Evolutionary conservation across 2,113 vertebrate species (phyloP).

Genomic region (Dromaius novaehollandiae): DNA sequence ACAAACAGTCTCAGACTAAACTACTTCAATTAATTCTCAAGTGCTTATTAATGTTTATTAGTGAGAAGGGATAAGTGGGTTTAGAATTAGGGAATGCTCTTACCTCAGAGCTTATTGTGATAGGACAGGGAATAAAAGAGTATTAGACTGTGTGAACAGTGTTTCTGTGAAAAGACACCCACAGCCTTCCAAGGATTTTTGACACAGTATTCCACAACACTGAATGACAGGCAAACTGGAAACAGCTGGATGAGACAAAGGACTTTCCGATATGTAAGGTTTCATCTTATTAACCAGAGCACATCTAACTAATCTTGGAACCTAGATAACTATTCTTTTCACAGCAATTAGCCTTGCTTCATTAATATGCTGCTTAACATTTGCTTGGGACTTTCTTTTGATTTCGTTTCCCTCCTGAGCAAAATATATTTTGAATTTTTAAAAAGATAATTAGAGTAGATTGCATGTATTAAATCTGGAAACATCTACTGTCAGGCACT

Average conservation of each 20-base stretch:
- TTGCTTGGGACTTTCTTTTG: constrained; percentile 27
- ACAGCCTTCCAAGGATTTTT: neutral
- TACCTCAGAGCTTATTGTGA: neutral
- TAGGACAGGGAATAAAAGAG: neutral
- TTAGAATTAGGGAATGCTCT: neutral
- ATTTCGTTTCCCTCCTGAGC: neutral
- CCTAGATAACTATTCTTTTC: constrained; percentile 32
- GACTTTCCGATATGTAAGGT: constrained; percentile 1
- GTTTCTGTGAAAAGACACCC: neutral
- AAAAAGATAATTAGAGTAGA: constrained; percentile 42
- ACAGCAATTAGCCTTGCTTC: constrained; percentile 40
- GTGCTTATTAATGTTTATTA: neutral
- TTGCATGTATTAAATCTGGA: neutral
- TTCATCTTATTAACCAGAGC: constrained; percentile 45
- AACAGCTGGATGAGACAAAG: constrained; percentile 37
- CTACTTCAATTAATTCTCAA: neutral
- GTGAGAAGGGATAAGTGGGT: neutral
- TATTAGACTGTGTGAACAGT: neutral
- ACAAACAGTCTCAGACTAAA: neutral
- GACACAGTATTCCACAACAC: neutral
- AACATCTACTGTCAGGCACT: neutral
- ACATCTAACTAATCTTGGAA: constrained; percentile 48
- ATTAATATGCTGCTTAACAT: constrained; percentile 44
- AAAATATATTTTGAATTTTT: neutral
- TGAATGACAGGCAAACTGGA: constrained; percentile 4